These are phyloP conservation scores for Brachypterus glaber DNA, from an alignment of 2,888 invertebrate species.

Conservation along the genomic window DNA sequence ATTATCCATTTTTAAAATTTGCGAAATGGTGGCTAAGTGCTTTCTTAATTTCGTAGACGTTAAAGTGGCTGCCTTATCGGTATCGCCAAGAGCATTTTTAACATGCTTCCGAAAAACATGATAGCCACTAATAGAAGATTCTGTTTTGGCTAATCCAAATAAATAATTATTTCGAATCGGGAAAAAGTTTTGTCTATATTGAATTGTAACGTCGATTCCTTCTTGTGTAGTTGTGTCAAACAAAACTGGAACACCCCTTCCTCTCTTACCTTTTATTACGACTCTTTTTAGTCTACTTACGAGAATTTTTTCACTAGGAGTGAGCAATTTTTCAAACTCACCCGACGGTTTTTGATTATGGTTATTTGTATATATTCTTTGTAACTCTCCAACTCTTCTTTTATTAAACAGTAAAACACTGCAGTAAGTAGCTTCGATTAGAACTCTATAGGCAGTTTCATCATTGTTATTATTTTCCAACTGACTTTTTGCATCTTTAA, in stretches of 20 bases:
- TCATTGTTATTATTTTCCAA: no score
- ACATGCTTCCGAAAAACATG: conserved; percentile 13
- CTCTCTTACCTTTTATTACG: conserved; percentile 13
- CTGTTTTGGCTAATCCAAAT: conserved; percentile 7
- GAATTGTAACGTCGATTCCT: conserved; percentile 1
- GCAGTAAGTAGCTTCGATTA: no score
- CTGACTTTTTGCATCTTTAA: no score
- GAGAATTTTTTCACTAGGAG: conserved; percentile 5
- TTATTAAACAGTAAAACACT: no score
- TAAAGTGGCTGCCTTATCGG: conserved; percentile 10
- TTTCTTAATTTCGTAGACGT: conserved; percentile 17
- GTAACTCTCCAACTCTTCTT: no score
- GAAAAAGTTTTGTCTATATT: conserved; percentile 8
- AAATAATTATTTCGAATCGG: conserved; percentile 8
- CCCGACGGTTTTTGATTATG: no score
- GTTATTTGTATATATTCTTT: no score
- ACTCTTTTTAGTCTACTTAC: conserved; percentile 11
- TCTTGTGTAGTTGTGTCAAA: conserved; percentile 11
- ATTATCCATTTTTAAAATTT: conserved; percentile 16
- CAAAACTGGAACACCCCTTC: conserved; percentile 13
- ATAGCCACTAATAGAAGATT: conserved; percentile 11
- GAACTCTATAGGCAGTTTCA: no score
- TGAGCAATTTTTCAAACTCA: no score
- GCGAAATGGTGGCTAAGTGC: conserved; percentile 15
- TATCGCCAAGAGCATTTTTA: conserved; percentile 12